Evolutionary conservation across 2,888 invertebrate species (phyloP).

Genomic region (Euproctis similis): DNA sequence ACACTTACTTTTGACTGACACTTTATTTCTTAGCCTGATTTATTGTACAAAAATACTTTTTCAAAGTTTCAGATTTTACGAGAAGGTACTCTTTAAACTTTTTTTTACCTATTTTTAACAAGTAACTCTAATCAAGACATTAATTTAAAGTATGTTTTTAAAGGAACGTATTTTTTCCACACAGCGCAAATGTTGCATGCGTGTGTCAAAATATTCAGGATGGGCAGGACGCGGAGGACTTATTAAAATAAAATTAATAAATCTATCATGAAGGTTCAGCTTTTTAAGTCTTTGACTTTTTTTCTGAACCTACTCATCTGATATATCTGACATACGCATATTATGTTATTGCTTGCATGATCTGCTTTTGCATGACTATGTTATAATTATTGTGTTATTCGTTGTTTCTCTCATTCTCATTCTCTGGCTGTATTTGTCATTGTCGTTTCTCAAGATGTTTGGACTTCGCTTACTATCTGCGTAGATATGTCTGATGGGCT

Average conservation of each 20-base stretch:
- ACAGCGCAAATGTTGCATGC: slow-evolving; percentile 22
- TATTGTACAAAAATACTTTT: slow-evolving; percentile 45
- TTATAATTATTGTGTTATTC: slow-evolving; percentile 32
- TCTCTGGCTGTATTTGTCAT: slow-evolving; percentile 50
- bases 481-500: slow-evolving; percentile 36
- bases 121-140: slow-evolving; percentile 63
- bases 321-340: slow-evolving; percentile 37
- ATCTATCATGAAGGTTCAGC: too few relatives aligned
- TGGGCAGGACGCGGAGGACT: slow-evolving; percentile 4
- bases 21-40: slow-evolving; percentile 15
- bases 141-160: slow-evolving; percentile 39
- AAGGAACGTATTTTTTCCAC: slow-evolving; percentile 53
- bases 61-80: slow-evolving; percentile 60
- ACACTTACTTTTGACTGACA: slow-evolving; percentile 29
- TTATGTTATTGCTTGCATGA: slow-evolving; percentile 54
- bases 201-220: slow-evolving; percentile 31
- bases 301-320: background rate
- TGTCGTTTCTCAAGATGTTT: slow-evolving; percentile 39
- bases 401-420: slow-evolving; percentile 65
- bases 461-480: slow-evolving; percentile 54
- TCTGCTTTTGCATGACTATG: slow-evolving; percentile 31
- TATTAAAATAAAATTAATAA: too few relatives aligned
- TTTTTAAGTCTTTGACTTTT: too few relatives aligned
- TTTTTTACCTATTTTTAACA: slow-evolving; percentile 45
- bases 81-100: slow-evolving; percentile 57